phyloP scores from a whole-genome alignment of 2,888 invertebrate species.

The Trilocha varians region DNA sequence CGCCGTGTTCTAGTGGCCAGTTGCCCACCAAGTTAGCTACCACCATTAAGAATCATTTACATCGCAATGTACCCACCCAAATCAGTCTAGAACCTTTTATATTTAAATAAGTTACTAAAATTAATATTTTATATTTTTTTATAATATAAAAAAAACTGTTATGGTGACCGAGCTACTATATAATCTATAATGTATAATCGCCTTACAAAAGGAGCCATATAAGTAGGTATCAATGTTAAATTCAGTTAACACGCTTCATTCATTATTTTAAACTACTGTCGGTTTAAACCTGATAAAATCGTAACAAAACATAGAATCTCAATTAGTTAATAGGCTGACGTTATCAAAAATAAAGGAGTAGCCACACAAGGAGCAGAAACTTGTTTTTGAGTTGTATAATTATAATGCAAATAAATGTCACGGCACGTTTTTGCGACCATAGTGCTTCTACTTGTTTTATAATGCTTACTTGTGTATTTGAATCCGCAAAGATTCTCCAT shows the following conservation, averaged over 20 bases:
- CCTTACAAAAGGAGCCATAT: neutral
- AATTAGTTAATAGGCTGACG: neutral
- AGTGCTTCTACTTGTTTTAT: neutral
- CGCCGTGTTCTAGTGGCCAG: slow-evolving; percentile 21
- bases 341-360: neutral
- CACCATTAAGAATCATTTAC: neutral
- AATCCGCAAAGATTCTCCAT: too few relatives aligned
- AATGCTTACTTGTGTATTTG: too few relatives aligned
- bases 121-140: too few relatives aligned
- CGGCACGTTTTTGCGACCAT: neutral
- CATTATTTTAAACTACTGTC: neutral
- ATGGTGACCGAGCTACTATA: neutral
- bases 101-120: too few relatives aligned
- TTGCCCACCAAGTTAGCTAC: slow-evolving; percentile 4
- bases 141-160: too few relatives aligned
- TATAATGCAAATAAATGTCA: neutral
- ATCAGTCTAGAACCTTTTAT: too few relatives aligned
- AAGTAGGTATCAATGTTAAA: neutral
- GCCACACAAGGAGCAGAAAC: neutral
- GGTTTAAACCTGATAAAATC: neutral
- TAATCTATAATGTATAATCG: neutral
- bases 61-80: too few relatives aligned
- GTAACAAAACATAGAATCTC: neutral
- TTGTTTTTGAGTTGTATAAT: neutral
- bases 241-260: neutral